Base-by-base conservation (phyloP, 2,888 invertebrate genomes). In the Steinernema carpocapsae region DNA sequence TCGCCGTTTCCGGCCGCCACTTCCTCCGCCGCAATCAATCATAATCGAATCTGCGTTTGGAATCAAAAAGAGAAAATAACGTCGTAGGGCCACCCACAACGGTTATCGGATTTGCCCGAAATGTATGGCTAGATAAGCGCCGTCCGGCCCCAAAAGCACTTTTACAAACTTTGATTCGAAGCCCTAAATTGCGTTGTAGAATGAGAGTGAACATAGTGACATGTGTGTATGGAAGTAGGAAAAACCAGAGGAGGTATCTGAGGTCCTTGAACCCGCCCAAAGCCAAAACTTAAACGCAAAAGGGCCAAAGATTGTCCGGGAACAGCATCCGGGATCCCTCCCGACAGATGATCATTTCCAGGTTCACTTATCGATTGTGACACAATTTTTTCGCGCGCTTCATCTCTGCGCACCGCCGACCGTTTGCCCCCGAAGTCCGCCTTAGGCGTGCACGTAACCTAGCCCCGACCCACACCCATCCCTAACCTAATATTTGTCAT, bases 401-500 rank as follows among this genome's bases (percentile, higher is more conserved):
- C 64, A 64, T 64, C 56, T 56, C 37, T 48, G 64, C 32, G 32
- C 32, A 64, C 17, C 37, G 64, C 19, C 24, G 10, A n/a, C 48
- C 3, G n/a, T n/a, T 48, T 48, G 19, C 48, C 48, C 48, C 48
- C 48, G 48, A 48, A 48, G 48, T 17, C 64, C 64, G 32, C 64
- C 64, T 64, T 64, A 32, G 64, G 64, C 64, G 29, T 64, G 64
- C 64, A 64, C 64, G 64, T 64, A 56, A 56, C 56, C 56, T 56
- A 64, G 64, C 64, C 64, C 64, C 64, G 64, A 64, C 64, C 64
- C 32, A 17, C 17, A 56, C 56, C 56, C 22, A 56, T 56, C 64
- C 64, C 64, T 64, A 64, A 64, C 64, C 64, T 64, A 64, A 64
- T 64, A 64, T 64, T 64, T 64, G 64, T 64, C 64, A 64, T 64